Percentiles rank a stretch among this genome's conserved stretches.
These are phyloP conservation scores for Enteromius radiatus DNA, from an alignment of 2,797 vertebrate species.

Conservation along the genomic window DNA sequence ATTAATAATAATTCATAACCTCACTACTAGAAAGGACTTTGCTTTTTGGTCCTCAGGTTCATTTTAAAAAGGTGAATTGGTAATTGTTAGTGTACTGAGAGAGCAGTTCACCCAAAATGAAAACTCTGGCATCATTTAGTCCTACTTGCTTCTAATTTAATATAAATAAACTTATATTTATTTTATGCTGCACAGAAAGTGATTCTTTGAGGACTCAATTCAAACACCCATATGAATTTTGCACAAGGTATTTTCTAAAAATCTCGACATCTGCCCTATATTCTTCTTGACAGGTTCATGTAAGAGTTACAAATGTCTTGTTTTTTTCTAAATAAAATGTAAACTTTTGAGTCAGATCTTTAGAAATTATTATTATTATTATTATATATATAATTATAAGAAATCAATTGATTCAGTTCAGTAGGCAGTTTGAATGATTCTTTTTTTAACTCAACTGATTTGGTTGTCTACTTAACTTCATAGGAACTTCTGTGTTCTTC, in stretches of 20 bases:
- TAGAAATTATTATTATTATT: too few species aligned
- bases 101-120: background rate
- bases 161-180: background rate
- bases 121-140: background rate
- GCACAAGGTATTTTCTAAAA: background rate
- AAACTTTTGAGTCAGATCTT: background rate
- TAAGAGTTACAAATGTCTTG: background rate
- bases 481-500: background rate
- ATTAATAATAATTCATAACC: background rate
- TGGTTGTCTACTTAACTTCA: background rate
- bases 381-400: too few species aligned
- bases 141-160: background rate
- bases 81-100: background rate
- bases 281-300: background rate
- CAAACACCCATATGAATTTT: background rate
- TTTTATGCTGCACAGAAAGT: background rate
- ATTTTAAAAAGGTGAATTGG: background rate
- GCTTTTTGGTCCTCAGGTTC: background rate
- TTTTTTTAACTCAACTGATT: background rate
- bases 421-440: background rate
- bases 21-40: background rate
- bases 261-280: background rate
- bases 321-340: background rate
- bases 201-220: background rate
- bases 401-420: background rate